Percentiles rank a stretch among this genome's conserved stretches.
These are phyloP conservation scores for Chionodraco myersi DNA, from an alignment of 2,113 vertebrate species.

Conservation along the genomic window DNA sequence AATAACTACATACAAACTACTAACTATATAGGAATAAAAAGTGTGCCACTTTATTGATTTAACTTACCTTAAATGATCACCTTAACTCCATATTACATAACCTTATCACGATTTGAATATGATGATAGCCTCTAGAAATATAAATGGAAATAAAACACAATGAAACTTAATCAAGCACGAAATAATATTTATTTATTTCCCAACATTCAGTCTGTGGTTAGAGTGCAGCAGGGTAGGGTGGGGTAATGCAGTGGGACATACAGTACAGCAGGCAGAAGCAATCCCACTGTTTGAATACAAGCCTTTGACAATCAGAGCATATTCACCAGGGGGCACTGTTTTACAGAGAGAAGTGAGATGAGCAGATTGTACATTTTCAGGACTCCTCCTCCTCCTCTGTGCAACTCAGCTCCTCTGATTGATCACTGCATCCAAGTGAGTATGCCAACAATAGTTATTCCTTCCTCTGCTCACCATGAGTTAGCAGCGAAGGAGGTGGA, in stretches of 20 bases:
- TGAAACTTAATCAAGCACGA: constrained; percentile 88
- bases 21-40: too few relatives aligned
- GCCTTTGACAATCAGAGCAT: constrained; percentile 58
- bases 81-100: background rate
- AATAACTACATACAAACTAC: background rate
- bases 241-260: constrained; percentile 80
- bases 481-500: constrained; percentile 80
- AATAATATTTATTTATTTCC: constrained; percentile 95
- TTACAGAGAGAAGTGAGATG: constrained; percentile 44
- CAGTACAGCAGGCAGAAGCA: constrained; percentile 86
- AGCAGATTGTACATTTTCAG: constrained; percentile 28
- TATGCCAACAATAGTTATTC: constrained; percentile 41
- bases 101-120: background rate
- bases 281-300: constrained; percentile 84
- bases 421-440: constrained; percentile 72
- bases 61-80: background rate
- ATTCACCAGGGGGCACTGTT: constrained; percentile 64
- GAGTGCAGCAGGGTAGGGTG: constrained; percentile 85
- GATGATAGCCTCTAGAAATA: background rate
- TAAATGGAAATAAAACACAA: constrained; percentile 8
- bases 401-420: constrained; percentile 48
- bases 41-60: background rate
- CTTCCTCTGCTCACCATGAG: constrained; percentile 78
- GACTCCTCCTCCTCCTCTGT: constrained; percentile 13
- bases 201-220: constrained; percentile 88